Evolutionary conservation across 2,113 vertebrate genomes (phyloP).

Genomic region (Dasyurus viverrinus): DNA sequence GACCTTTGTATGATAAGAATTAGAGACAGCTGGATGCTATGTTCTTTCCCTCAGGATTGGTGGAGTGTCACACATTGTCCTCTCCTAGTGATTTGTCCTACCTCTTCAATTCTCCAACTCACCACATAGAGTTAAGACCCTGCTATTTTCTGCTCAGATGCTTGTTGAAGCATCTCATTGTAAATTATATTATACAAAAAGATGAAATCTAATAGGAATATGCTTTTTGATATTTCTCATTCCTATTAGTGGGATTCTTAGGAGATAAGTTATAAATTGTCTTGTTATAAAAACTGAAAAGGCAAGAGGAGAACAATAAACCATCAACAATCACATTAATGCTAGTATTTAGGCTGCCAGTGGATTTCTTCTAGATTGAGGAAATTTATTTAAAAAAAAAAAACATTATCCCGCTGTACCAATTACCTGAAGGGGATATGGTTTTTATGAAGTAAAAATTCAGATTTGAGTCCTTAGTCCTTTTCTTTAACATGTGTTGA

Average conservation of each 20-base stretch:
- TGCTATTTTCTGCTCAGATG: no score
- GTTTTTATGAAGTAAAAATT: not conserved
- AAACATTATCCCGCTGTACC: not conserved
- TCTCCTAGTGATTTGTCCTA: not conserved
- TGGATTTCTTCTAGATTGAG: not conserved
- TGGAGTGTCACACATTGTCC: not conserved
- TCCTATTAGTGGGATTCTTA: not conserved
- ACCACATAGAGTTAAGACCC: no score
- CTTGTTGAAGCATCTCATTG: not conserved
- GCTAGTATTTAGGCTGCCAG: not conserved
- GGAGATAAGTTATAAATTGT: not conserved
- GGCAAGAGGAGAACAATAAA: not conserved
- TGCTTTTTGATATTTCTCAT: conserved; percentile 59
- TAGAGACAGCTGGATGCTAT: not conserved
- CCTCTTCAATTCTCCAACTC: not conserved
- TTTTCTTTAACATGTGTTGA: not conserved
- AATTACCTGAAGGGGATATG: not conserved
- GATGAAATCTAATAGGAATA: conserved; percentile 44
- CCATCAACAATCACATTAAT: not conserved
- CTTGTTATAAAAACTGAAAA: conserved; percentile 39
- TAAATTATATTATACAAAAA: not conserved
- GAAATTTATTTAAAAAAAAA: no score
- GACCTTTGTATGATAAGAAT: not conserved
- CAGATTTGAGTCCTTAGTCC: not conserved
- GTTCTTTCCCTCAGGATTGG: not conserved